These are phyloP conservation scores for Drosophila gunungcola DNA, from an alignment of 1,140 invertebrate genomes.

Conservation along the genomic window DNA sequence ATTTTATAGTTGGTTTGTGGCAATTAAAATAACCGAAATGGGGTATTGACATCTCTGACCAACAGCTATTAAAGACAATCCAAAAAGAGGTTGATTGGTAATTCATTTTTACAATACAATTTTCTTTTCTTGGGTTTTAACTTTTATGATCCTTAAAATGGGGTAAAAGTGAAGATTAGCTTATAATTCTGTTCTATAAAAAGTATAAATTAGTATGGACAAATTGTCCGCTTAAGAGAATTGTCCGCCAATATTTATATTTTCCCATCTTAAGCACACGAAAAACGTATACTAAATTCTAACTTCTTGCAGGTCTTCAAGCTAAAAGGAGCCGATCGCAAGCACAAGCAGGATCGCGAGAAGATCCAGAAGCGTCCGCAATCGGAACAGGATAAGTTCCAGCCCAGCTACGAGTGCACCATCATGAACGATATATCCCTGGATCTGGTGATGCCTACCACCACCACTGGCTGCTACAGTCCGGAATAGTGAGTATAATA, in stretches of 20 bases:
- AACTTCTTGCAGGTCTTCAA: conserved; percentile 88
- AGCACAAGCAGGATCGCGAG: conserved; percentile 98
- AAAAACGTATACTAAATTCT: not conserved
- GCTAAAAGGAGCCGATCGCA: conserved; percentile 97
- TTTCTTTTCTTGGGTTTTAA: no score
- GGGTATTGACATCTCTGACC: not conserved
- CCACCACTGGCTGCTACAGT: conserved; percentile 75
- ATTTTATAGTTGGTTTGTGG: not conserved
- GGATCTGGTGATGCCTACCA: conserved; percentile 72
- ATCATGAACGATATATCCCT: conserved; percentile 93
- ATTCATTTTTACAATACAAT: no score
- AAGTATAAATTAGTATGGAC: no score
- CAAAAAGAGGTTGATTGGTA: no score
- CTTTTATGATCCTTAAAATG: no score
- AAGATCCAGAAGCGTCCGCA: conserved; percentile 95
- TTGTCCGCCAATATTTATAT: not conserved
- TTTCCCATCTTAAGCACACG: not conserved
- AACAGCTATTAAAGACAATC: no score
- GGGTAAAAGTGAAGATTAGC: no score
- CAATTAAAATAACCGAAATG: not conserved
- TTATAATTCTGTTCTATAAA: no score
- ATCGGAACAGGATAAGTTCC: conserved; percentile 96
- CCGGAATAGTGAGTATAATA: conserved; percentile 82
- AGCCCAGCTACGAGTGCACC: conserved; percentile 97
- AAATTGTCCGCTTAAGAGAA: no score